A percentile compares a stretch with the other conserved stretches of the same genome.
Evolutionary conservation across 2,888 invertebrate species (phyloP).

Genomic region (Drosophila falleni): DNA sequence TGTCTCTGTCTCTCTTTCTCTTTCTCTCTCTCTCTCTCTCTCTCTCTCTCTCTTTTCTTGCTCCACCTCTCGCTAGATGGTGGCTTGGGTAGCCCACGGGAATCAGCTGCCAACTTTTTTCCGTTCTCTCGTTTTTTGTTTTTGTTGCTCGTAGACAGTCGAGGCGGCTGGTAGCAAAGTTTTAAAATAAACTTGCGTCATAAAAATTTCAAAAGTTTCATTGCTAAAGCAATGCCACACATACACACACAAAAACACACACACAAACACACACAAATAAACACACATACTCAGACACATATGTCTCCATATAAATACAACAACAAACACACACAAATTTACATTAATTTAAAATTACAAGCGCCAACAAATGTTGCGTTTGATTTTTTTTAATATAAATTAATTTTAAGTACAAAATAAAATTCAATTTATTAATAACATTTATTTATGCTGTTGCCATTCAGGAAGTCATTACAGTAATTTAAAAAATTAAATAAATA

Average conservation of each 20-base stretch:
- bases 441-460: conserved; percentile 6
- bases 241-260: conserved; percentile 29
- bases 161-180: conserved; percentile 66
- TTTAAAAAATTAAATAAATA: conserved; percentile 6
- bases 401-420: conserved; percentile 32
- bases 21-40: not conserved
- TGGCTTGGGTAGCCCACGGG: conserved; percentile 46
- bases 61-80: conserved; percentile 17
- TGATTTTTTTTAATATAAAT: conserved; percentile 35
- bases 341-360: conserved; percentile 33
- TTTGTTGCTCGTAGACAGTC: conserved; percentile 31
- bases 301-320: conserved; percentile 7
- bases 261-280: not conserved
- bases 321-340: conserved; percentile 13
- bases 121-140: not conserved
- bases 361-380: conserved; percentile 34
- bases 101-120: conserved; percentile 60
- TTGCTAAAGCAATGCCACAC: conserved; percentile 39
- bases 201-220: conserved; percentile 75
- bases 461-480: not conserved
- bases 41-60: not conserved
- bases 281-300: conserved; percentile 1
- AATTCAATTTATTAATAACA: conserved; percentile 15
- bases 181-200: conserved; percentile 77
- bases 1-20: not conserved